Evolutionary conservation across 2,797 vertebrate species (phyloP), one percentile per base, ranked within the genome.

Genomic region (Cichlasoma orientale): DNA sequence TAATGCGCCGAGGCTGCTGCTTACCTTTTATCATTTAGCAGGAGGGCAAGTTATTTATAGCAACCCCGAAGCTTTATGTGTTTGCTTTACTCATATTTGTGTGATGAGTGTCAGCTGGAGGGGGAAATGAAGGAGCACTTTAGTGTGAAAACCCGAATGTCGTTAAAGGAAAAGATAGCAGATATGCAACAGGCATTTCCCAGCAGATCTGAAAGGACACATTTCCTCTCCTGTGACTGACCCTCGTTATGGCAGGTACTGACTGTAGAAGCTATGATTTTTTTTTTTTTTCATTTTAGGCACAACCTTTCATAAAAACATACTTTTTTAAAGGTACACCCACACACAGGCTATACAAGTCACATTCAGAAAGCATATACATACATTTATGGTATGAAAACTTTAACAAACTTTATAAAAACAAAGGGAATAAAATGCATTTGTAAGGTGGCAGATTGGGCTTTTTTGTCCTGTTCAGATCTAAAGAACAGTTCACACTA

Each of bases 1-100:
- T 90, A 82, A 86, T 21, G 56, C 59, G 7, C 56, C 23, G 69
- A 56, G 72, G 69, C 80, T 83, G 78, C 81, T 87, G 82, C 79
- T 86, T 76, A 79, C 83, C 79, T 91, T 92, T 91, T 82, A 90
- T 79, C 77, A 80, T 86, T 84, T 82, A 87, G 66, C 73, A 80
- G 75, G 57, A 68, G 79, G 78, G 75, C 69, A 74, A 50, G 75
- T 86, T 90, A 92, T 89, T 90, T 88, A 90, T 90, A 89, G 90
- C 85, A 87, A 83, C 44, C 61, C 36, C 54, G 59, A 68, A 76
- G 90, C 80, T 75, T 83, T 75, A 75, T 82, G 71, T 56, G 70
- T 74, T 89, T 86, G 79, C 70, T 86, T 86, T 78, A 68, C 79
- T 86, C 59, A 79, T 54, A 75, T 71, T 78, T 80, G 75, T 82